Base-by-base conservation (phyloP, 2,113 vertebrate genomes). In the Carassius auratus region DNA sequence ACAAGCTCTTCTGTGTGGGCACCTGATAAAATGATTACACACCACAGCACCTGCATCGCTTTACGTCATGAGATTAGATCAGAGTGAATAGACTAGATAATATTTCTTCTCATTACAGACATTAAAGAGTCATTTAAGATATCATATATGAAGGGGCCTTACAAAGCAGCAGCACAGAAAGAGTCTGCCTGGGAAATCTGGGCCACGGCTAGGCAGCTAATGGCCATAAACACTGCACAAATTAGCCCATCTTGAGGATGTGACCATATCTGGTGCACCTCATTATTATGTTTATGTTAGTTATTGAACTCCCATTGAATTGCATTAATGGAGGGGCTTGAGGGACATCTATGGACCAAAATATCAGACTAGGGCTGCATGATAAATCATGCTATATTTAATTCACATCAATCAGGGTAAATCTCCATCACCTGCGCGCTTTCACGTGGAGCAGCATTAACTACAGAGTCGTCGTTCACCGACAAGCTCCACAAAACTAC, bases 101-200 rank as follows among this genome's bases (percentile, higher is more conserved):
- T 33, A 42, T 62, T 79, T 79, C 57, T 62, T 38, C 76, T 79
- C 9, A 62, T 79, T 79, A 62, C 21, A 62, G n/a, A 57, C 30
- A 42, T 79, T 79, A 62, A 8, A 23, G 33, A 62, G 76, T 62
- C 36, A 62, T 79, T 79, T 79, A 62, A 23, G 76, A 61, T 79
- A 79, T 79, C 57, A 36, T 61, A 36, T 61, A 79, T 62, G 57
- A 62, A 79, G 21, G 50, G 78, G 13, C 52, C 50, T 76, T 17
- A 48, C 59, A 59, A 15, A 76, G 21, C 71, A 1, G 14, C 36
- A 64, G 59, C 9, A 33, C 10, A 52, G 26, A 23, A 77, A 13
- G 10, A 61, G 57, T 38, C 55, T 57, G 9, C 26, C 50, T 42
- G 10, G 57, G 57, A 42, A 61, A 79, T 38, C 33, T 42, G 21